phyloP scores from a whole-genome alignment of 1,140 invertebrate genomes.

The Drosophila grimshawi region DNA sequence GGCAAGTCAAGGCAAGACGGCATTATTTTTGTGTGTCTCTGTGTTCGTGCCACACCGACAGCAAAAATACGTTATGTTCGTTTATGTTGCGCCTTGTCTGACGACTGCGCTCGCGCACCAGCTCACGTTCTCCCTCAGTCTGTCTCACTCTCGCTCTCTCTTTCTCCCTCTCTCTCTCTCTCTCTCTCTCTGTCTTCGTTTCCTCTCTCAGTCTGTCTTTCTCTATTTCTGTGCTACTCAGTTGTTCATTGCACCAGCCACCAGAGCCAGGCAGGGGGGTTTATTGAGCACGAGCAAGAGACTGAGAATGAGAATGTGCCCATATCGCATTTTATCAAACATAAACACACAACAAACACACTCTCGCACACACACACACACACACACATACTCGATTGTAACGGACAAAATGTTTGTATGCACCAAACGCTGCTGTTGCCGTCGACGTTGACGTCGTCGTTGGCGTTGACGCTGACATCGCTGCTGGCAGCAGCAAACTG shows the following conservation, averaged over 20 bases:
- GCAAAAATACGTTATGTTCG: constrained; percentile 79
- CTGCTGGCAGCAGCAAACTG: constrained; percentile 12
- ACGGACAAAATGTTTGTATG: constrained; percentile 80
- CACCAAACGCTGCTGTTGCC: constrained; percentile 42
- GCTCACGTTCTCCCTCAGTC: constrained; percentile 56
- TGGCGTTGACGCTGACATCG: background rate
- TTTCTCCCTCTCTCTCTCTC: constrained; percentile 25
- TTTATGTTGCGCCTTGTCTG: constrained; percentile 71
- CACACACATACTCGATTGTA: constrained; percentile 58
- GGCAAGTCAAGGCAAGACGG: constrained; percentile 13
- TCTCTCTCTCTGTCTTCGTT: constrained; percentile 21
- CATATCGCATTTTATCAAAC: constrained; percentile 83
- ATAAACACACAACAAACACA: constrained; percentile 75
- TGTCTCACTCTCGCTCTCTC: constrained; percentile 11
- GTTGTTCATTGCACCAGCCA: constrained; percentile 46
- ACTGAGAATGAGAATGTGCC: constrained; percentile 69
- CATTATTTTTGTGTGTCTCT: constrained; percentile 26
- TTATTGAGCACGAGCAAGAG: constrained; percentile 45
- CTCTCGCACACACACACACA: constrained; percentile 37
- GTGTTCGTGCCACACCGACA: constrained; percentile 70
- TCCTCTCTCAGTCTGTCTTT: background rate
- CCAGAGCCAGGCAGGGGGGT: constrained; percentile 54
- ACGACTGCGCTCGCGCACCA: constrained; percentile 5
- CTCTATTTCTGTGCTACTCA: background rate
- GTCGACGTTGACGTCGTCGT: constrained; percentile 18